Percentiles rank a stretch among this genome's conserved stretches.
Evolutionary conservation across 2,888 invertebrate genomes (phyloP).

Genomic region (Meliscaeva auricollis): DNA sequence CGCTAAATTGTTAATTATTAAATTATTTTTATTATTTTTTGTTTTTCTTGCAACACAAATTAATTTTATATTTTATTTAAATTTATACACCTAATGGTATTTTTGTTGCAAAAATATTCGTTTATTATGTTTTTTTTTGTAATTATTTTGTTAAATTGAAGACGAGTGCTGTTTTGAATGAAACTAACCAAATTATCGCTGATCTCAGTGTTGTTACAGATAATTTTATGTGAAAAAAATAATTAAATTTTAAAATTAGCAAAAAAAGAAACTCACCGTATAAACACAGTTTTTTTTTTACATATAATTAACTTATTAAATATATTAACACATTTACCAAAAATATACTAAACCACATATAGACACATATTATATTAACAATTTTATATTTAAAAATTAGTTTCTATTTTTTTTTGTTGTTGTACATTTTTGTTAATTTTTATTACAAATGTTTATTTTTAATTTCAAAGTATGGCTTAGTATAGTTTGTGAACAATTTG

Average conservation of each 20-base stretch:
- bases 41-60: conserved; percentile 77
- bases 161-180: conserved; percentile 79
- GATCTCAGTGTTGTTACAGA: conserved; percentile 83
- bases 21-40: conserved; percentile 32
- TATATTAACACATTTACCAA: conserved; percentile 31
- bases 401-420: conserved; percentile 16
- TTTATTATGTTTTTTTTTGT: conserved; percentile 44
- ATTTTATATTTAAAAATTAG: conserved; percentile 21
- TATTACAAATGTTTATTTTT: conserved; percentile 18
- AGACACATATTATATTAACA: conserved; percentile 33
- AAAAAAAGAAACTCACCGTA: conserved; percentile 58
- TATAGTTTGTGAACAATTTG: conserved; percentile 17
- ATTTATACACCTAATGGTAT: conserved; percentile 78
- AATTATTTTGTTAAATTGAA: conserved; percentile 53
- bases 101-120: conserved; percentile 70
- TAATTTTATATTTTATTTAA: conserved; percentile 75
- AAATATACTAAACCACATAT: conserved; percentile 52
- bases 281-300: conserved; percentile 26
- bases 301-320: conserved; percentile 20
- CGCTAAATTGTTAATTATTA: conserved; percentile 66
- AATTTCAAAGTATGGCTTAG: conserved; percentile 10
- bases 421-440: conserved; percentile 10
- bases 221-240: conserved; percentile 82
- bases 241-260: conserved; percentile 10
- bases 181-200: conserved; percentile 83